A percentile compares a stretch with the other conserved stretches of the same genome.
Evolutionary conservation across 2,113 vertebrate genomes (phyloP).

Genomic region (Erythrocebus patas): DNA sequence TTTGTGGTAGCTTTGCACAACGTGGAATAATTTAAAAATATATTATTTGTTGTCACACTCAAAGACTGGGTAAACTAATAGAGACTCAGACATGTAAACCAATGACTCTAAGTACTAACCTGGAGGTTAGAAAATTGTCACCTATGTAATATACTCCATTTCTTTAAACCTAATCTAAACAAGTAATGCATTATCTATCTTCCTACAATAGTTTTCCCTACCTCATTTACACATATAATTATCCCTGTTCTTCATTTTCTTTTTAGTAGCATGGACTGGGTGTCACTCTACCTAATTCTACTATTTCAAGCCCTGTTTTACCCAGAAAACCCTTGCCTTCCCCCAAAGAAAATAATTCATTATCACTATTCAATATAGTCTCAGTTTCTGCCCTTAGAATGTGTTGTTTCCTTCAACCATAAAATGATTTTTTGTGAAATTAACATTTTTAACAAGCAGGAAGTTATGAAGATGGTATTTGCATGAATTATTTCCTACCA

Average conservation of each 20-base stretch:
- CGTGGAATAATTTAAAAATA: neutral
- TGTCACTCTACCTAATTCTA: neutral
- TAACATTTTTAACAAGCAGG: neutral
- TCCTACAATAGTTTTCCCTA: neutral
- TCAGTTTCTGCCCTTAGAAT: neutral
- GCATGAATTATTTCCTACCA: neutral
- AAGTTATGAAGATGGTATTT: neutral
- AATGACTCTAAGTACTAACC: neutral
- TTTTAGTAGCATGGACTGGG: neutral
- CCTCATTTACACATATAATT: neutral
- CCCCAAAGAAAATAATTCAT: neutral
- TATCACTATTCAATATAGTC: neutral
- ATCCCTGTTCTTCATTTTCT: neutral
- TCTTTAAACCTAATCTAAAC: neutral
- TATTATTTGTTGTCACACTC: neutral
- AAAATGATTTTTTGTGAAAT: neutral
- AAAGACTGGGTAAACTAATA: neutral
- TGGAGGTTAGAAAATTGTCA: neutral
- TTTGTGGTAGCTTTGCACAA: neutral
- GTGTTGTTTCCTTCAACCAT: neutral
- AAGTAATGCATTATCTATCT: neutral
- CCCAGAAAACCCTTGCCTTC: neutral
- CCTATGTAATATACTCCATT: neutral
- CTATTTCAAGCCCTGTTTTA: neutral
- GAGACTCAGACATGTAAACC: neutral